Conservation (phyloP, 2,113 vertebrate genomes). For the Thamnaconus septentrionalis region DNA sequence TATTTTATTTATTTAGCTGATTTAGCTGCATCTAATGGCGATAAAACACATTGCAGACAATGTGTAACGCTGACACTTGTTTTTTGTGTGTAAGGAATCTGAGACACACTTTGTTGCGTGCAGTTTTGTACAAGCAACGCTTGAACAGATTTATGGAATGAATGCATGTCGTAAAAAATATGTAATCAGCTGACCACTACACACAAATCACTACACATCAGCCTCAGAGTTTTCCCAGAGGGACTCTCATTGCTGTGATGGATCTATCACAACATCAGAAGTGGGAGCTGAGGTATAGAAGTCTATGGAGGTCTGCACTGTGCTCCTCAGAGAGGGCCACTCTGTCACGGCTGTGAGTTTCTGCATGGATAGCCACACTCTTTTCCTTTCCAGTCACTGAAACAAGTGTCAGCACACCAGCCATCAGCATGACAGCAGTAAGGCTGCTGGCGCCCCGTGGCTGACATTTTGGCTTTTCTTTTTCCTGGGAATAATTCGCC, state of each 20-base stretch:
- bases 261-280: conserved; percentile 30
- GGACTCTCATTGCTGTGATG: neutral
- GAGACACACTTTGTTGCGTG: too few relatives aligned
- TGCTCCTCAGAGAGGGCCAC: conserved; percentile 26
- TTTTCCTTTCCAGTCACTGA: neutral
- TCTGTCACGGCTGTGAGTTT: conserved; percentile 17
- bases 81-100: too few relatives aligned
- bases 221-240: neutral
- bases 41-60: too few relatives aligned
- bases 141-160: neutral
- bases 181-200: neutral
- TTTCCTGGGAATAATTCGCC: too few relatives aligned
- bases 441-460: too few relatives aligned
- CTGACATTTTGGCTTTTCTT: too few relatives aligned
- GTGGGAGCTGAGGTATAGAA: conserved; percentile 6
- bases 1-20: too few relatives aligned
- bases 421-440: too few relatives aligned
- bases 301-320: neutral
- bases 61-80: too few relatives aligned
- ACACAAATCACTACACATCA: conserved; percentile 1
- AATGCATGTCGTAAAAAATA: conserved; percentile 2
- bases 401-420: too few relatives aligned
- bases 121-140: too few relatives aligned
- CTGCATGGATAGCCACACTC: conserved; percentile 27
- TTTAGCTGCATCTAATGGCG: too few relatives aligned